Evolutionary conservation across 2,797 vertebrate species (phyloP).

Genomic region (Phrynocephalus guinanensis): DNA sequence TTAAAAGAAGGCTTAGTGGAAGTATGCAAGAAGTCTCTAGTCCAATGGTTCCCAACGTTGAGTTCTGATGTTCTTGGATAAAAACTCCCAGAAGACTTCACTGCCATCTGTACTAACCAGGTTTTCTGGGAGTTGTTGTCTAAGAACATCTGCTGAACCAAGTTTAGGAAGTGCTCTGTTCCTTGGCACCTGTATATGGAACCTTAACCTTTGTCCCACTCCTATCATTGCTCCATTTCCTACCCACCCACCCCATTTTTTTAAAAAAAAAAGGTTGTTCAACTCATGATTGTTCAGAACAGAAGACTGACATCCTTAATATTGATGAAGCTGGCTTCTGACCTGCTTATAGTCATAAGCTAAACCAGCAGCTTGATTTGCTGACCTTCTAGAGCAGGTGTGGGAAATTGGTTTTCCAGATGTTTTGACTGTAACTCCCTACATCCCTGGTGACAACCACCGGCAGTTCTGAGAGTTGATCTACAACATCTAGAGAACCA

Average conservation of each 20-base stretch:
- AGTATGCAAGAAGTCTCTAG: not conserved
- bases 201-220: no score
- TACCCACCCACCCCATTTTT: not conserved
- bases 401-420: not conserved
- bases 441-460: not conserved
- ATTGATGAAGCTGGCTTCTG: not conserved
- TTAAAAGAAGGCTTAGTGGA: not conserved
- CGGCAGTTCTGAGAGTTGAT: not conserved
- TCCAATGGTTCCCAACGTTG: not conserved
- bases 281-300: not conserved
- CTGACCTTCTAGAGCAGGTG: not conserved
- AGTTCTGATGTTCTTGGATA: not conserved
- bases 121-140: no score
- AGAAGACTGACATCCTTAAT: not conserved
- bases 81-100: no score
- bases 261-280: not conserved
- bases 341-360: not conserved
- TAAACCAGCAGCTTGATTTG: not conserved
- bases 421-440: not conserved
- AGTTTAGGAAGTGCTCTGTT: not conserved
- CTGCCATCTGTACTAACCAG: no score
- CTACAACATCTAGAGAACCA: not conserved
- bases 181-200: not conserved
- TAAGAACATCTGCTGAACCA: no score
- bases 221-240: not conserved